Percentiles rank a stretch among this genome's conserved stretches.
phyloP scores from a whole-genome alignment of 1,140 invertebrate genomes.

The Danaus plexippus region DNA sequence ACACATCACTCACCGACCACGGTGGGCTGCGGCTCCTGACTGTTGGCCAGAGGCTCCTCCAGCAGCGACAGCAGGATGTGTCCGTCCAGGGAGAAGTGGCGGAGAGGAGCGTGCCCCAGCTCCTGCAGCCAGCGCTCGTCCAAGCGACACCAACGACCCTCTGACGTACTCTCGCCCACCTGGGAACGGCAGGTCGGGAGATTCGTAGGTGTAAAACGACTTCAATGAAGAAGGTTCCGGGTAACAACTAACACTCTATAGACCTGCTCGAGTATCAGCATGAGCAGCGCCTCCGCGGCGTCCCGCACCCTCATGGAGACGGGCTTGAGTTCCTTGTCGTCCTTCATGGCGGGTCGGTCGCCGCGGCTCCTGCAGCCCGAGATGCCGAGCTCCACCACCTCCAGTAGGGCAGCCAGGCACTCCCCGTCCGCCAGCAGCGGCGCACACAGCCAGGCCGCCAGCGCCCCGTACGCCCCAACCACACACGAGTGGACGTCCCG shows the following conservation, averaged over 20 bases:
- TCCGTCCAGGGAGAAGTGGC: conserved; percentile 94
- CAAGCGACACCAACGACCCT: conserved; percentile 88
- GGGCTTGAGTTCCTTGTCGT: conserved; percentile 96
- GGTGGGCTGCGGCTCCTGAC: conserved; percentile 83
- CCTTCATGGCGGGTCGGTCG: conserved; percentile 92
- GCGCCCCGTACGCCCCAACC: conserved; percentile 23
- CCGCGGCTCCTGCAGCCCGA: conserved; percentile 93
- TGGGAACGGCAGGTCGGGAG: too few relatives aligned
- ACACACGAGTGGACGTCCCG: conserved; percentile 98
- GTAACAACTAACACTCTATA: too few relatives aligned
- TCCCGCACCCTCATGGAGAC: conserved; percentile 96
- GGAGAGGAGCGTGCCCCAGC: conserved; percentile 79
- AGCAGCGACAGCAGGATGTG: conserved; percentile 89
- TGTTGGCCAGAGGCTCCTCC: conserved; percentile 90
- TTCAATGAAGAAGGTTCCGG: too few relatives aligned
- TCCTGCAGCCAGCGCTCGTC: conserved; percentile 89
- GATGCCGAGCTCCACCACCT: conserved; percentile 97
- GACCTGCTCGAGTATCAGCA: conserved; percentile 92
- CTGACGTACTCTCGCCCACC: conserved; percentile 73
- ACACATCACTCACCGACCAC: conserved; percentile 70
- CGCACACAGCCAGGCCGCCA: conserved; percentile 87
- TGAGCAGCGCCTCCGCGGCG: conserved; percentile 93
- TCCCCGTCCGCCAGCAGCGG: conserved; percentile 90
- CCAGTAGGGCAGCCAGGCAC: conserved; percentile 91
- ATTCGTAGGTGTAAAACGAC: too few relatives aligned